Conservation (phyloP, 2,888 invertebrate species). For the Phanerotoma sp. region DNA sequence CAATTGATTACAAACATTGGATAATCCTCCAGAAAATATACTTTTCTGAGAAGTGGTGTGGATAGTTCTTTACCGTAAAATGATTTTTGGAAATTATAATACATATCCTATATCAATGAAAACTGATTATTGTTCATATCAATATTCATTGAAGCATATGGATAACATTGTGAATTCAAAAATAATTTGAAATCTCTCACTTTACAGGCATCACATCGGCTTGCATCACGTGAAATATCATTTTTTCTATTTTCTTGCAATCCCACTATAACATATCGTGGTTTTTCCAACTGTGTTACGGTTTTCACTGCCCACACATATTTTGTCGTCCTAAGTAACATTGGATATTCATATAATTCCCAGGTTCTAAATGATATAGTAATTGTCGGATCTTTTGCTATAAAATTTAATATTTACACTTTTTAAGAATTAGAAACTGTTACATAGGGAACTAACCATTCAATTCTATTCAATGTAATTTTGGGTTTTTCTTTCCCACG, state of each 20-base stretch:
- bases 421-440: slow-evolving; percentile 14
- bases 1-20: background rate
- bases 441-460: slow-evolving; percentile 22
- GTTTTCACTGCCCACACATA: slow-evolving; percentile 32
- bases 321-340: slow-evolving; percentile 42
- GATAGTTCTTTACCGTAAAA: background rate
- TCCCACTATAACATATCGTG: slow-evolving; percentile 1
- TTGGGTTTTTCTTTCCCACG: background rate
- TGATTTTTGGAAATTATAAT: background rate
- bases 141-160: background rate
- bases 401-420: slow-evolving; percentile 6
- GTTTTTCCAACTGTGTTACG: background rate
- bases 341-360: slow-evolving; percentile 51
- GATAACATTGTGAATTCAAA: background rate
- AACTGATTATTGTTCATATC: background rate
- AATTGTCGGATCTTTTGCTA: slow-evolving; percentile 23
- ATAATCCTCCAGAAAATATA: background rate
- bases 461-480: background rate
- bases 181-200: background rate
- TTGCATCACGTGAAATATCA: background rate
- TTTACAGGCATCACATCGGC: background rate
- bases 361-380: slow-evolving; percentile 45
- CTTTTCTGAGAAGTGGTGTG: background rate
- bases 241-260: background rate
- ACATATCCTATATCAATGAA: background rate